Evolutionary conservation across 2,888 invertebrate species (phyloP).

Genomic region (Pterobdella sp.): DNA sequence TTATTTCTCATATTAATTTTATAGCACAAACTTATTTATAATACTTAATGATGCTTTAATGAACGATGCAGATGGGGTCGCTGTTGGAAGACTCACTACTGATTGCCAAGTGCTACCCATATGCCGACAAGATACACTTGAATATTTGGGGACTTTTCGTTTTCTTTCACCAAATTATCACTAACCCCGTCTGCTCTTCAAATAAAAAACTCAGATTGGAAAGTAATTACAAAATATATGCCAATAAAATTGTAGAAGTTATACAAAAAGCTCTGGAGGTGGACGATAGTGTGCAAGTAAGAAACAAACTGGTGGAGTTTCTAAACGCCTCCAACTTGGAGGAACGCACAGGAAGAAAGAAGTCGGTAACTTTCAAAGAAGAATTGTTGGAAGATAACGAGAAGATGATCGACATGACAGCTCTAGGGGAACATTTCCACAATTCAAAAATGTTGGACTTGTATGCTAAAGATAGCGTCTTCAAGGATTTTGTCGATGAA

Average conservation of each 20-base stretch:
- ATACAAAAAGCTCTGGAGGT: not conserved
- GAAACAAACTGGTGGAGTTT: not conserved
- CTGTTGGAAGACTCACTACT: too few species aligned
- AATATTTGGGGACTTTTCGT: too few species aligned
- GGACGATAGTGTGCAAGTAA: not conserved
- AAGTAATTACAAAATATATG: not conserved
- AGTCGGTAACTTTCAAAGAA: not conserved
- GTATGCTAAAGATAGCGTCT: not conserved
- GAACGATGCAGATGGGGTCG: too few species aligned
- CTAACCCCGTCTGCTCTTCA: too few species aligned
- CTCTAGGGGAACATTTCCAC: not conserved
- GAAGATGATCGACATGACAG: not conserved
- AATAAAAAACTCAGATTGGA: too few species aligned
- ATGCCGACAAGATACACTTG: too few species aligned
- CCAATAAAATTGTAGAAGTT: not conserved
- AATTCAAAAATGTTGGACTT: not conserved
- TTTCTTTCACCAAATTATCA: too few species aligned
- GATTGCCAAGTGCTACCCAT: too few species aligned
- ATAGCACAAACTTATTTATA: too few species aligned
- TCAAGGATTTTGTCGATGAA: not conserved
- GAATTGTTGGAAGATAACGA: not conserved
- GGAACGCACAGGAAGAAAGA: not conserved
- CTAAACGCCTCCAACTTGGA: not conserved
- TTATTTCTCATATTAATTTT: too few species aligned
- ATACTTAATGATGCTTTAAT: too few species aligned